Base-by-base conservation (phyloP, 1,140 invertebrate genomes). In the Diorhabda carinulata region DNA sequence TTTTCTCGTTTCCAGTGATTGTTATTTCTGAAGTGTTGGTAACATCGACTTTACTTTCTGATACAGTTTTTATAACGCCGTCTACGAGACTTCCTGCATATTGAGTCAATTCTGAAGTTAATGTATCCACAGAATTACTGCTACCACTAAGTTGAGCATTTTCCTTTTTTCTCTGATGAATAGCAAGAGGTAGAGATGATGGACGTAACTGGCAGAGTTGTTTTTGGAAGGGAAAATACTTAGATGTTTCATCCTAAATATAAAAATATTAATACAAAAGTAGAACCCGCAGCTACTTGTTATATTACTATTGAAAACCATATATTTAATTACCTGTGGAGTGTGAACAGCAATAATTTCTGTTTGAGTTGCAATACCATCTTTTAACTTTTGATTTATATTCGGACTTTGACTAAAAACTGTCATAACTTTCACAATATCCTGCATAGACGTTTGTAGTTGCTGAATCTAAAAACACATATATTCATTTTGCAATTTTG, bases 341-440 rank as follows among this genome's bases (percentile, higher is more conserved):
- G 90, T 91, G 74, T 89, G 85, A 4, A 92, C 89, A 2, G 90
- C 90, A 9, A 87, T 84, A 68, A 92, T 88, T 82, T 93, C 91
- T 0, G 91, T 92, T 82, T 93, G 91, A 3, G 91, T 92, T 67
- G 84, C 87, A 73, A 86, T 87, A 6, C 84, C 87, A 61, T 76
- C 86, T 47, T 85, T 83, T 5, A 83, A 73, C 7, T 72, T 72
- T 3, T 76, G 71, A 71, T 68, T 62, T 40, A 79, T 82, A 41
- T 81, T 79, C n/a, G 86, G 83, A 77, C 85, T 80, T 71, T 82
- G 77, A 74, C 80, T 80, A 70, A 83, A 81, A 72, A 82, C 82
- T 7, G 86, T 84, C 78, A 92, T 87, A 45, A 88, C 90, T 64
- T 87, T 87, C 64, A 90, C 83, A 74, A 92, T 89, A 72, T 91